Base-by-base conservation (phyloP, 1,140 invertebrate species). In the Sesamia nonagrioides region DNA sequence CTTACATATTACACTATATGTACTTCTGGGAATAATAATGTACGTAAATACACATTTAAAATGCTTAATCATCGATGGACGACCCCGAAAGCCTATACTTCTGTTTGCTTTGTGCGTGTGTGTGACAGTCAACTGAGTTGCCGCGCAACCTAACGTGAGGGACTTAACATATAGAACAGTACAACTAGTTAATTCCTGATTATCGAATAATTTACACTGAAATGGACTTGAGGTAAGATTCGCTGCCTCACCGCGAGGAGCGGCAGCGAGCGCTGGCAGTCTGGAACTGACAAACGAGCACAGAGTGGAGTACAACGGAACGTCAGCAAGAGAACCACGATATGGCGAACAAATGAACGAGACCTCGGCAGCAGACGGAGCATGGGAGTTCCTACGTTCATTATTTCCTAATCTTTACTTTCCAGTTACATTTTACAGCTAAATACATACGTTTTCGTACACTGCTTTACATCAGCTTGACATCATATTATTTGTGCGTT, bases 401-500 rank as follows among this genome's bases (percentile, higher is more conserved):
- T 90, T 66, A 91, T 86, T 66, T 88, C 83, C 89, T 93, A 92
- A 88, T 86, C 77, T 85, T 90, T 89, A 89, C 80, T 85, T 84
- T 77, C 84, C 88, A 89, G 90, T 90, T 89, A 92, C 83, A 90
- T 89, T 92, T 91, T 90, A 94, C 84, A 93, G 91, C 92, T 94
- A 93, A 92, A 86, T 93, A 94, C 88, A 92, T 92, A 92, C 88
- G 85, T 88, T 88, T 89, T 85, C 91, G 88, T 94, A 93, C 86
- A 90, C 86, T 88, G 90, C 87, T 90, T 92, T 91, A 90, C 88
- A 88, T 84, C 86, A 89, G 87, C 88, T 78, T 82, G 88, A 85
- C 84, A 83, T 89, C 86, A 81, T 87, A 89, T 86, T 92, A 92
- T 94, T 94, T 94, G 93, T 94, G 93, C 93, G 93, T 94, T 94